phyloP scores from a whole-genome alignment of 1,140 invertebrate genomes.

The Phenacoccus solenopsis region DNA sequence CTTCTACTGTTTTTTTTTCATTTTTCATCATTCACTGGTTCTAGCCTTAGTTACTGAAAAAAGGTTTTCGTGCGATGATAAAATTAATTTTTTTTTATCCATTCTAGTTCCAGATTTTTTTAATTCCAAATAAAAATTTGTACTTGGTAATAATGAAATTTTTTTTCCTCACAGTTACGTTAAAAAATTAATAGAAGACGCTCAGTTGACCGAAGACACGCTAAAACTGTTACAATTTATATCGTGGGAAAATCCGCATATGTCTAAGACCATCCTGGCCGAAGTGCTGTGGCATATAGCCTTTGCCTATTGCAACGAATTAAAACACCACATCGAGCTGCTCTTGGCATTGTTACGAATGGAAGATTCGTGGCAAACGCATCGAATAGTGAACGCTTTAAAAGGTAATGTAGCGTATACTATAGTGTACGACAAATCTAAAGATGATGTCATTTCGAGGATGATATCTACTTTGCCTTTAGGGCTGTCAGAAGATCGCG shows the following conservation, averaged over 20 bases:
- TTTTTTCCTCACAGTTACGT: constrained; percentile 53
- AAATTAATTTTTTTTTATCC: no score
- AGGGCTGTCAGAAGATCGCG: constrained; percentile 79
- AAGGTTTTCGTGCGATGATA: no score
- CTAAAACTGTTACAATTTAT: constrained; percentile 80
- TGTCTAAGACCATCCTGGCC: constrained; percentile 72
- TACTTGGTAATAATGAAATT: background rate
- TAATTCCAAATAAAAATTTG: no score
- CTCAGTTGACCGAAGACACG: constrained; percentile 79
- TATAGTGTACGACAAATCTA: background rate
- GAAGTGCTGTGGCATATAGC: constrained; percentile 90
- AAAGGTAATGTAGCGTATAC: constrained; percentile 44
- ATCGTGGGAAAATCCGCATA: constrained; percentile 91
- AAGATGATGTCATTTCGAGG: background rate
- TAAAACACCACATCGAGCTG: constrained; percentile 82
- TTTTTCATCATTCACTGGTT: no score
- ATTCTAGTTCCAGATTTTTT: no score
- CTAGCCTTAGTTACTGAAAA: no score
- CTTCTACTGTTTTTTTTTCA: background rate
- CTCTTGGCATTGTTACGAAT: constrained; percentile 73
- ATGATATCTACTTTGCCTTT: constrained; percentile 6
- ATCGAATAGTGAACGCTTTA: constrained; percentile 81
- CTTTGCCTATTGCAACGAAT: constrained; percentile 87
- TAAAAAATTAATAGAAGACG: constrained; percentile 91
- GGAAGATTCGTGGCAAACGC: constrained; percentile 91